Percentiles rank a stretch among this genome's conserved stretches.
Evolutionary conservation across 2,888 invertebrate species (phyloP).

Genomic region (Prenolepis imparis): DNA sequence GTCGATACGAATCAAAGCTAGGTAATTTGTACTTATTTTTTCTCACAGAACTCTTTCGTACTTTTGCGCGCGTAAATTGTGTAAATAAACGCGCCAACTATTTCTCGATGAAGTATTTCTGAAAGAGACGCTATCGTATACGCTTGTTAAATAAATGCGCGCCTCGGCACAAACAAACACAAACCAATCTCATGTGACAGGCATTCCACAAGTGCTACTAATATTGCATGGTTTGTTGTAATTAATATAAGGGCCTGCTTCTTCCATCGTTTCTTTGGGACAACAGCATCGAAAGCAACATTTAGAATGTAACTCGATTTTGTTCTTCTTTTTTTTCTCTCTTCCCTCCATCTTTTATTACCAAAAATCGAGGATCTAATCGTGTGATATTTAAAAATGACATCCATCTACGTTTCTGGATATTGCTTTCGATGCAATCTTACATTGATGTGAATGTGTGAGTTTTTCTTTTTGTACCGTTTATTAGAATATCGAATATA

Average conservation of each 20-base stretch:
- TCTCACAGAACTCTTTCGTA: constrained; percentile 41
- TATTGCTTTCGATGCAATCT: constrained; percentile 65
- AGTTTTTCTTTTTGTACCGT: constrained; percentile 36
- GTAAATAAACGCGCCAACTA: constrained; percentile 19
- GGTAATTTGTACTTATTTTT: constrained; percentile 42
- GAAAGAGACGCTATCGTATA: constrained; percentile 23
- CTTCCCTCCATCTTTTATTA: constrained; percentile 54
- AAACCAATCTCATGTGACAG: constrained; percentile 72
- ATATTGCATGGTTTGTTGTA: constrained; percentile 71
- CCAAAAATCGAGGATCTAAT: constrained; percentile 63
- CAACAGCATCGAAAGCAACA: constrained; percentile 52
- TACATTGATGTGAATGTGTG: constrained; percentile 53
- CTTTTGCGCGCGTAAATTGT: neutral
- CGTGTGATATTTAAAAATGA: constrained; percentile 56
- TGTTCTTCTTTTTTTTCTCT: constrained; percentile 49
- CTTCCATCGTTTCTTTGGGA: constrained; percentile 74
- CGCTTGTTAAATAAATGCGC: constrained; percentile 53
- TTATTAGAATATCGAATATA: constrained; percentile 56
- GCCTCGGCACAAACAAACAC: constrained; percentile 58
- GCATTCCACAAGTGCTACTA: constrained; percentile 79
- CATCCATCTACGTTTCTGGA: constrained; percentile 49
- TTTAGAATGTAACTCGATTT: constrained; percentile 24
- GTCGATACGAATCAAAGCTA: constrained; percentile 35
- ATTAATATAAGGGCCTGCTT: constrained; percentile 76
- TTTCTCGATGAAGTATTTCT: constrained; percentile 56